A percentile compares a stretch with the other conserved stretches of the same genome.
These are phyloP conservation scores for Drosophila setosimentum DNA, from an alignment of 2,888 invertebrate species.

Conservation along the genomic window DNA sequence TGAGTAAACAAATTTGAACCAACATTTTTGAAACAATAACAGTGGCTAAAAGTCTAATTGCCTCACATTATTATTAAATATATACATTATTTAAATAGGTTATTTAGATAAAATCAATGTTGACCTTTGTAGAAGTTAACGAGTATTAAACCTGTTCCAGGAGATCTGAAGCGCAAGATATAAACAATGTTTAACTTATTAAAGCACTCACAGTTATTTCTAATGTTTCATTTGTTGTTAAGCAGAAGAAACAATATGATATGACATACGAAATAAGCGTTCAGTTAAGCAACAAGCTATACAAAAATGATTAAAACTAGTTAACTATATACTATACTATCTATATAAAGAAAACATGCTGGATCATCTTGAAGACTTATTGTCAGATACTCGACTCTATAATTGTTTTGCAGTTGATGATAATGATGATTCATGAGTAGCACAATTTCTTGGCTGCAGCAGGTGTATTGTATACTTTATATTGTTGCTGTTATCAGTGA, in stretches of 20 bases:
- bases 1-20: not conserved
- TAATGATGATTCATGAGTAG: slow-evolving; percentile 4
- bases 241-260: not conserved
- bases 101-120: not conserved
- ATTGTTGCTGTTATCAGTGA: slow-evolving; percentile 22
- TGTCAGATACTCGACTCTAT: not conserved
- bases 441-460: not conserved
- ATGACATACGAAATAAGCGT: not conserved
- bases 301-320: not conserved
- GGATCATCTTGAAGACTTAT: not conserved
- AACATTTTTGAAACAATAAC: not conserved
- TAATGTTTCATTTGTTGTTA: not conserved
- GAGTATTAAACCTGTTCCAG: not conserved
- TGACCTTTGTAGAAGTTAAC: not conserved
- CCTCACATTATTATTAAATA: not conserved
- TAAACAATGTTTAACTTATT: not conserved
- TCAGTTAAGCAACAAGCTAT: not conserved
- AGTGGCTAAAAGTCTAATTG: too few relatives aligned
- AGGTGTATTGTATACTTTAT: not conserved
- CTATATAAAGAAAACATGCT: not conserved
- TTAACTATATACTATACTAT: not conserved
- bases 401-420: not conserved
- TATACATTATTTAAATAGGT: not conserved
- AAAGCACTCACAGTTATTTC: not conserved
- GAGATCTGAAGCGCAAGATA: not conserved